phyloP scores from a whole-genome alignment of 2,888 invertebrate species.

The Acleris sparsana region DNA sequence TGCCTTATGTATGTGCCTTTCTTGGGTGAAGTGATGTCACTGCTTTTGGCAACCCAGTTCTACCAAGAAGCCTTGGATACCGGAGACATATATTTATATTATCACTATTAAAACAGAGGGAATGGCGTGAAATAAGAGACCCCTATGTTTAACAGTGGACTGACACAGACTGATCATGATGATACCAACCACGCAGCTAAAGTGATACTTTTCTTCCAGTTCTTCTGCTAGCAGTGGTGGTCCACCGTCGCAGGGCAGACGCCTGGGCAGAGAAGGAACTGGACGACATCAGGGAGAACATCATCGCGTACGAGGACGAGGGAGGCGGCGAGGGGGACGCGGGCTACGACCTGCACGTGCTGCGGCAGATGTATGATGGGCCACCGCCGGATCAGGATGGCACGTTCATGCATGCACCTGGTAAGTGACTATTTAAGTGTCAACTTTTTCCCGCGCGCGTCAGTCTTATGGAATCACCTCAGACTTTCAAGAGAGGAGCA shows the following conservation, averaged over 20 bases:
- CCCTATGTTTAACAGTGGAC: no score
- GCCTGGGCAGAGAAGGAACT: constrained; percentile 95
- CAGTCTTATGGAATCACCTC: no score
- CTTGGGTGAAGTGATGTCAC: no score
- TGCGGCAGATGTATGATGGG: constrained; percentile 86
- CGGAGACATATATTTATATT: no score
- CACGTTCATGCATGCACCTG: constrained; percentile 62
- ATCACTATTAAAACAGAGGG: no score
- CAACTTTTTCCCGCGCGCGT: no score
- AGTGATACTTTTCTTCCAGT: constrained; percentile 70
- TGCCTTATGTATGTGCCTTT: no score
- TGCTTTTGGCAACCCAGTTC: no score
- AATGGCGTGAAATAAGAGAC: no score
- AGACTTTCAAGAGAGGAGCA: no score
- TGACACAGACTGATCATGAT: no score
- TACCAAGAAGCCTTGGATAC: no score
- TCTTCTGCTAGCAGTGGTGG: constrained; percentile 93
- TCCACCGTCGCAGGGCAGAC: constrained; percentile 93
- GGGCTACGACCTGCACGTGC: constrained; percentile 93
- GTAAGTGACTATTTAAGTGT: constrained; percentile 7
- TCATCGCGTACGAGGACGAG: constrained; percentile 98
- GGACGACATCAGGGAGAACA: constrained; percentile 98
- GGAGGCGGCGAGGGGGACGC: constrained; percentile 99
- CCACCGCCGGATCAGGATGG: constrained; percentile 82
- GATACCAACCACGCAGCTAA: not conserved